A percentile compares a stretch with the other conserved stretches of the same genome.
Evolutionary conservation across 2,888 invertebrate species (phyloP).

Genomic region (Chrysolina oricalcia): DNA sequence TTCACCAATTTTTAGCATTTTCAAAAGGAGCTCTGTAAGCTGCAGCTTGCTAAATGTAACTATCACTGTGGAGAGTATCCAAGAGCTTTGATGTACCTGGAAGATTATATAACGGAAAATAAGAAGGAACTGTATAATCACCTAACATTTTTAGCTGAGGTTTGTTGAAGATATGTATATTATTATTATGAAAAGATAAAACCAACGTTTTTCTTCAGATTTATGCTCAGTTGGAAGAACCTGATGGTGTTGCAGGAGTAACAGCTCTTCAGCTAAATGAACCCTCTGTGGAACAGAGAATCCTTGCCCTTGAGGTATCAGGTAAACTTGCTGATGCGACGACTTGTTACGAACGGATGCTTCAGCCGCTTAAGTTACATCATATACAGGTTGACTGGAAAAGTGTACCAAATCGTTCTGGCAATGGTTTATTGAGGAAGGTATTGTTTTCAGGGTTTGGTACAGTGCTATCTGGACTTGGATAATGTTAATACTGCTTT

Average conservation of each 20-base stretch:
- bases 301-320: conserved; percentile 88
- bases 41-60: conserved; percentile 82
- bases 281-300: conserved; percentile 86
- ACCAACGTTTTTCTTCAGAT: conserved; percentile 73
- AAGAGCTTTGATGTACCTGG: conserved; percentile 83
- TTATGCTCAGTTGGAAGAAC: conserved; percentile 90
- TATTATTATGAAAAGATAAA: not conserved
- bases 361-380: conserved; percentile 72
- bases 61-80: conserved; percentile 84
- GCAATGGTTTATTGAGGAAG: conserved; percentile 38
- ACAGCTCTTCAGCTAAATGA: conserved; percentile 83
- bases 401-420: no score
- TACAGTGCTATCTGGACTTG: conserved; percentile 88
- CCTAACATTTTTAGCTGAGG: conserved; percentile 77
- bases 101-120: conserved; percentile 80
- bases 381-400: conserved; percentile 67
- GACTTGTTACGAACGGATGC: conserved; percentile 89
- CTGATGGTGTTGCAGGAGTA: conserved; percentile 91
- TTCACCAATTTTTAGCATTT: conserved; percentile 40
- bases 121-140: conserved; percentile 75
- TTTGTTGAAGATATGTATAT: conserved; percentile 43
- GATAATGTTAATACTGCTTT: conserved; percentile 92
- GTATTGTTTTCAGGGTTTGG: conserved; percentile 78
- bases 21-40: conserved; percentile 73
- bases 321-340: conserved; percentile 90